phyloP scores from a whole-genome alignment of 1,140 invertebrate species.

The Mylabris phalerata region DNA sequence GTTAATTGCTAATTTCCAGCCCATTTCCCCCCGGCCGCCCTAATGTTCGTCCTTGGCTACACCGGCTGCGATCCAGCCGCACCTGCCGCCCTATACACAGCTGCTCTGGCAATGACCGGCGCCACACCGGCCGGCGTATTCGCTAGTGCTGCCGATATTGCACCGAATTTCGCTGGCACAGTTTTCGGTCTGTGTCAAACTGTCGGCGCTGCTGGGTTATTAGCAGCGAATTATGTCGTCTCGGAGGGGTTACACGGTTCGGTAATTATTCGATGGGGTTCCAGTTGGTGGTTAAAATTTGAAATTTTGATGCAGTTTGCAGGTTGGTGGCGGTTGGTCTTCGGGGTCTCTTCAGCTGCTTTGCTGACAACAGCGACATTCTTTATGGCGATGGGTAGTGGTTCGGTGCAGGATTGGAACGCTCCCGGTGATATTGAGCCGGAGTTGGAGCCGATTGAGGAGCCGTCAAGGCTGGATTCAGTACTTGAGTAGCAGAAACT shows the following conservation, averaged over 20 bases:
- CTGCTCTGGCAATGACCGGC: conserved; percentile 50
- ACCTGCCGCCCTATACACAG: conserved; percentile 52
- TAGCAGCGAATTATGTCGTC: conserved; percentile 54
- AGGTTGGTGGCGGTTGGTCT: conserved; percentile 52
- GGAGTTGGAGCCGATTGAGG: conserved; percentile 34
- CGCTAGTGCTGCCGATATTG: conserved; percentile 51
- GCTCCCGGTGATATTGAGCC: conserved; percentile 32
- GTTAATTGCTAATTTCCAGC: conserved; percentile 35
- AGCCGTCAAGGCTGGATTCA: conserved; percentile 38
- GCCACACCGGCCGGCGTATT: conserved; percentile 52
- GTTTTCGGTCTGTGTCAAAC: conserved; percentile 53
- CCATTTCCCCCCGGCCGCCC: conserved; percentile 52
- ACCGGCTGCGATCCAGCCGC: conserved; percentile 54
- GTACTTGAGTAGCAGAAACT: conserved; percentile 32
- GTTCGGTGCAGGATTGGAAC: conserved; percentile 52
- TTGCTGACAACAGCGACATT: conserved; percentile 47
- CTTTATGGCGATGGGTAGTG: conserved; percentile 51
- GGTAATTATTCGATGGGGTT: conserved; percentile 39
- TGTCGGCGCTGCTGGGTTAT: conserved; percentile 49
- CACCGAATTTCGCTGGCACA: conserved; percentile 48
- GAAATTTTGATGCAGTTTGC: conserved; percentile 43
- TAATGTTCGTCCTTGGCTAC: conserved; percentile 54
- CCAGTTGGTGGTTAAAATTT: too few relatives aligned
- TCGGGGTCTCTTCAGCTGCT: conserved; percentile 51
- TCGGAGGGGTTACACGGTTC: conserved; percentile 53